Evolutionary conservation across 2,888 invertebrate genomes (phyloP), one percentile per base, ranked within the genome.

Genomic region (Andrena chrysosceles): DNA sequence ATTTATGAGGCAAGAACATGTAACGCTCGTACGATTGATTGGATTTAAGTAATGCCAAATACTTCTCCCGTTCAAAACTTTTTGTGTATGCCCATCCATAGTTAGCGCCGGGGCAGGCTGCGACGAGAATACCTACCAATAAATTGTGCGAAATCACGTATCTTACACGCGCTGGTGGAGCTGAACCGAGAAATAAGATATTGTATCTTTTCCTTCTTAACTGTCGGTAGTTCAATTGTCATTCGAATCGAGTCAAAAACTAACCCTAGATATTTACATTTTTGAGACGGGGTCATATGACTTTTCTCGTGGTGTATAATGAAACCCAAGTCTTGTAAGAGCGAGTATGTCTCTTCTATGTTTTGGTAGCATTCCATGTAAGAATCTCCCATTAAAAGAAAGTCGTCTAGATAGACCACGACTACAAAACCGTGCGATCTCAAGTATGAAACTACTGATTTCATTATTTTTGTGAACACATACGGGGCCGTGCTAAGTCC

Each of bases 331-430:
- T 49, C 10, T 52, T 71, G 62, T 13, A 71, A 20, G 2, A 63
- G 52, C 20, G 54, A 20, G 6, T 54, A 7, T 20, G 54, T 23
- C n/a, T 23, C 8, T 54, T 54, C 20, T 20, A 54, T 8, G 1
- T 54, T 54, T 54, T 8, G 20, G 7, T 54, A n/a, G 7, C 54
- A 33, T 62, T 62, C 69, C 10, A 0, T 54, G 29, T 76, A 76
- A 2, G 77, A 68, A 4, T 72, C 23, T 13, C 68, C 63, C 1
- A 78, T 35, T 13, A 79, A 0, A 20, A 67, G 26, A 23, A 79
- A 33, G 16, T 78, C 73, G 16, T 78, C 63, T 2, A 78, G n/a
- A 29, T 78, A 73, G 4, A 68, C 48, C 2, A 78, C 20, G 2
- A 64, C 13, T 63, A 78, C n/a, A 31, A 42, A 16, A 35, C n/a